phyloP scores from a whole-genome alignment of 2,113 vertebrate genomes.

The Gnathonemus echidnorhynchus region DNA sequence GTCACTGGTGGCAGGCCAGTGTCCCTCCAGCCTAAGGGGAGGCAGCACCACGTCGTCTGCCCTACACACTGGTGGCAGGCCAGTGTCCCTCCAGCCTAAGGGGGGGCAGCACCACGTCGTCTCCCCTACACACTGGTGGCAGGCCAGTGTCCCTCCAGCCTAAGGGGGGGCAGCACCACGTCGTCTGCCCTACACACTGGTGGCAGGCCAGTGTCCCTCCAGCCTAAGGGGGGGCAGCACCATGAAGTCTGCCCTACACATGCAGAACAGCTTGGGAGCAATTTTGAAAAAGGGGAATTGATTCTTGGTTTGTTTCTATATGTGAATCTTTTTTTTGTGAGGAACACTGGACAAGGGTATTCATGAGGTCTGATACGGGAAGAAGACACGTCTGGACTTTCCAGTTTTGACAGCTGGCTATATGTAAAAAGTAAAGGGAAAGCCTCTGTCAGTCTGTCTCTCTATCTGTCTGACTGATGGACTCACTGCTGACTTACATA shows the following conservation, averaged over 20 bases:
- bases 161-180: no score
- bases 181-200: no score
- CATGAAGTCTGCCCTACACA: neutral
- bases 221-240: neutral
- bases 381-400: neutral
- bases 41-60: no score
- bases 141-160: no score
- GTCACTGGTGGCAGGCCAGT: no score
- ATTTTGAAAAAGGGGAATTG: neutral
- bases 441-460: neutral
- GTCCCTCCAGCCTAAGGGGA: no score
- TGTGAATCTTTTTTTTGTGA: neutral
- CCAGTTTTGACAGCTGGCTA: neutral
- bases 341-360: neutral
- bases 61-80: no score
- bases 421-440: neutral
- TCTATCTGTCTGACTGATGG: neutral
- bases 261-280: neutral
- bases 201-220: no score
- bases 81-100: no score
- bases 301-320: slow-evolving; percentile 3
- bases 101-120: no score
- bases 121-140: no score
- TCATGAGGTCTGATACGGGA: neutral
- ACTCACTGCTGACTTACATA: neutral